Conservation (phyloP, 2,888 invertebrate genomes). For the Drosophila ezoana region DNA sequence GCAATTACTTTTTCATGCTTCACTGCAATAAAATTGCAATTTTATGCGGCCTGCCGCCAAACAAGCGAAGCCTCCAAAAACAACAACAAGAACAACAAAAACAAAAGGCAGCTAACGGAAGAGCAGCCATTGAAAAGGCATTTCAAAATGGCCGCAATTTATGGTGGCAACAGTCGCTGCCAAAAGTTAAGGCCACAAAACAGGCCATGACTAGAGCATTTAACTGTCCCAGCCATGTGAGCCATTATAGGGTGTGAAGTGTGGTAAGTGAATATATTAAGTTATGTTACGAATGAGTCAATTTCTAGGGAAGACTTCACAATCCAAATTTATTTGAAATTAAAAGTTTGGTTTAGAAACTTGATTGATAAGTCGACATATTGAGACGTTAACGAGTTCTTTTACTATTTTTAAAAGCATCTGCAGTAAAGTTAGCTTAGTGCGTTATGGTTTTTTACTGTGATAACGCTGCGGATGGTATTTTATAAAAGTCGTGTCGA, state of each 20-base stretch:
- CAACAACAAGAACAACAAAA: slow-evolving; percentile 32
- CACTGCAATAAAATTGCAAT: slow-evolving; percentile 80
- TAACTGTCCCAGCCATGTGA: slow-evolving; percentile 45
- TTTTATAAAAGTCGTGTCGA: no score
- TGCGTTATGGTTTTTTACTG: no score
- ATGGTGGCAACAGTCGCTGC: slow-evolving; percentile 39
- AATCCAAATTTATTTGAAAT: no score
- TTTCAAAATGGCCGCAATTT: slow-evolving; percentile 68
- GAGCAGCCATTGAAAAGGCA: slow-evolving; percentile 78
- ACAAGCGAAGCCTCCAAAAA: slow-evolving; percentile 48
- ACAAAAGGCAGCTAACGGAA: slow-evolving; percentile 38
- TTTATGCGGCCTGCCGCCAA: slow-evolving; percentile 79
- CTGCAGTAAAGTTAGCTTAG: no score
- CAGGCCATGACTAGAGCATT: slow-evolving; percentile 38
- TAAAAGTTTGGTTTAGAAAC: no score
- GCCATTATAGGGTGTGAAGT: slow-evolving; percentile 30
- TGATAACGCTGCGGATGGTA: no score
- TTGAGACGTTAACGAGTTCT: no score
- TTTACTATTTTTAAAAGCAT: no score
- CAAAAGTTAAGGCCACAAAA: slow-evolving; percentile 50
- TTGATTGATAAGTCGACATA: no score
- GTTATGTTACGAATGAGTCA: neutral
- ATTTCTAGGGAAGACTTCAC: neutral
- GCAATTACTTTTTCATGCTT: slow-evolving; percentile 81
- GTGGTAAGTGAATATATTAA: slow-evolving; percentile 3